Evolutionary conservation across 2,113 vertebrate species (phyloP).

Genomic region (Suncus etruscus): DNA sequence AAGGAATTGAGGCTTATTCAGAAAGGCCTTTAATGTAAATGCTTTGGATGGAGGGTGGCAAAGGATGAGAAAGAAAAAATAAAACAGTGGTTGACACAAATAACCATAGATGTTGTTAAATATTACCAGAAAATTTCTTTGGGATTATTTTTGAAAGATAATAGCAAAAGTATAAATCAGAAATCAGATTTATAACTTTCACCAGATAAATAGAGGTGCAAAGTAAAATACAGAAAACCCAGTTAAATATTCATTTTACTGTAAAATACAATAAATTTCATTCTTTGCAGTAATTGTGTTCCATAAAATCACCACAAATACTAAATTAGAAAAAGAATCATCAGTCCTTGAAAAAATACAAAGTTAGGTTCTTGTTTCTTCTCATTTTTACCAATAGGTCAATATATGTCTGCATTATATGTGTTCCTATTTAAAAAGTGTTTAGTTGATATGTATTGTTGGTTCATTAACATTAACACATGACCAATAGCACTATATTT

Average conservation of each 20-base stretch:
- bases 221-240: background rate
- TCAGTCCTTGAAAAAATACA: background rate
- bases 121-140: background rate
- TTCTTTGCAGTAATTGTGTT: background rate
- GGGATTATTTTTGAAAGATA: slow-evolving; percentile 15
- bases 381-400: background rate
- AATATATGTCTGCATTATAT: background rate
- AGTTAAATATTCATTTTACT: slow-evolving; percentile 1
- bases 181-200: background rate
- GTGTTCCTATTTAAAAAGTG: background rate
- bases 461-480: too few species aligned
- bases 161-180: background rate
- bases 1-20: background rate
- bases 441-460: too few species aligned
- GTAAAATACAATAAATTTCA: background rate
- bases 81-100: background rate
- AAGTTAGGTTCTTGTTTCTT: background rate
- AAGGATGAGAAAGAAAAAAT: background rate
- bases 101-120: background rate
- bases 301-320: background rate
- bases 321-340: background rate
- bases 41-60: background rate
- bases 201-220: background rate
- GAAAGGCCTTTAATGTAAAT: background rate
- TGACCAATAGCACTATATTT: too few species aligned